These are phyloP conservation scores for Sogatella furcifera DNA, from an alignment of 1,140 invertebrate genomes.

Conservation along the genomic window DNA sequence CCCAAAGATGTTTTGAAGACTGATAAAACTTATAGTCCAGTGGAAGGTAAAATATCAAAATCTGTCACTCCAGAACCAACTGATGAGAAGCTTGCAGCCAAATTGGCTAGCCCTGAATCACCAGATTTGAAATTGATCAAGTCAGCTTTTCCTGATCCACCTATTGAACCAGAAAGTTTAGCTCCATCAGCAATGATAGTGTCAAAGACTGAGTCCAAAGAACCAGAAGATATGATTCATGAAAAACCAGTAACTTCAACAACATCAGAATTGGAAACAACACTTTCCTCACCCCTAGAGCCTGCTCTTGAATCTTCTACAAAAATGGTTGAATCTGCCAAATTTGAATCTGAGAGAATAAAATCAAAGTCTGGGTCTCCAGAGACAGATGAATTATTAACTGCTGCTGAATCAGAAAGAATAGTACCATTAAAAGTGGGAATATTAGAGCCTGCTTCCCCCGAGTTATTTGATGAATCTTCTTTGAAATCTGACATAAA, in stretches of 20 bases:
- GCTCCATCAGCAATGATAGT: background rate
- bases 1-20: constrained; percentile 25
- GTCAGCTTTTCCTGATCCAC: background rate
- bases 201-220: background rate
- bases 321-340: too few relatives aligned
- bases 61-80: background rate
- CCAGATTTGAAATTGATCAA: background rate
- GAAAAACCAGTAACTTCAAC: background rate
- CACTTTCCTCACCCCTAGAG: background rate
- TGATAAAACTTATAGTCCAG: constrained; percentile 29
- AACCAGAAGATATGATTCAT: background rate
- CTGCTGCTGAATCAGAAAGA: too few relatives aligned
- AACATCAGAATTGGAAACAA: background rate
- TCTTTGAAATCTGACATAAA: too few relatives aligned
- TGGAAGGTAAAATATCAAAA: too few relatives aligned
- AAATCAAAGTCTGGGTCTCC: too few relatives aligned
- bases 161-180: background rate
- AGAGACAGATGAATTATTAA: too few relatives aligned
- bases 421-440: too few relatives aligned
- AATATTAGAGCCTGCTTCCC: too few relatives aligned
- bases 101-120: background rate
- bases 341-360: too few relatives aligned
- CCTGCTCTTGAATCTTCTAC: background rate
- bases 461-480: too few relatives aligned
- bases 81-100: background rate